Conservation (phyloP, 2,113 vertebrate species). For the Aepyceros melampus region DNA sequence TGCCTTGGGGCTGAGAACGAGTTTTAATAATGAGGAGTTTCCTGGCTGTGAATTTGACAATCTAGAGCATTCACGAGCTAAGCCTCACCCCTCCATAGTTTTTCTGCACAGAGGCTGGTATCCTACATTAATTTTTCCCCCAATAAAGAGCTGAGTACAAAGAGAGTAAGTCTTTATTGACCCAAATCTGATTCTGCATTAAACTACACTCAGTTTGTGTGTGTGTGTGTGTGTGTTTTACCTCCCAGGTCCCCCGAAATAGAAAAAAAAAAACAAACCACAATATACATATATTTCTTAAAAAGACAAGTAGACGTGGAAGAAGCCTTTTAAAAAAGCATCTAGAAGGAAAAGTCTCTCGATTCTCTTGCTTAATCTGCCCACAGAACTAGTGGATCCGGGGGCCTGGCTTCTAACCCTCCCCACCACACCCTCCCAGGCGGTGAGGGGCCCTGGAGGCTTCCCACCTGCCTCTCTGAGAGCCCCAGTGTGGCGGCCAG, state of each 20-base stretch:
- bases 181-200: not conserved
- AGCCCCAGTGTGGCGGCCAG: slow-evolving; percentile 85
- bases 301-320: not conserved
- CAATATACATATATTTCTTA: not conserved
- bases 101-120: not conserved
- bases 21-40: not conserved
- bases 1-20: not conserved
- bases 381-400: not conserved
- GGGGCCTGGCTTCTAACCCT: not conserved
- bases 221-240: no score
- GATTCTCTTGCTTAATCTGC: not conserved
- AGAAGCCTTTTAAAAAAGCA: not conserved
- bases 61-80: not conserved
- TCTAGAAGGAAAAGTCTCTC: not conserved
- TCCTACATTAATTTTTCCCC: not conserved
- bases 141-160: not conserved
- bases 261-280: not conserved
- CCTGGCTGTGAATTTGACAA: not conserved
- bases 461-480: slow-evolving; percentile 85
- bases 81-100: not conserved
- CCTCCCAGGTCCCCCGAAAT: not conserved
- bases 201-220: not conserved
- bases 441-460: not conserved
- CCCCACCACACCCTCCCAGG: no score
- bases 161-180: not conserved